Base-by-base conservation (phyloP, 2,113 vertebrate genomes). In the Oncorhynchus keta region DNA sequence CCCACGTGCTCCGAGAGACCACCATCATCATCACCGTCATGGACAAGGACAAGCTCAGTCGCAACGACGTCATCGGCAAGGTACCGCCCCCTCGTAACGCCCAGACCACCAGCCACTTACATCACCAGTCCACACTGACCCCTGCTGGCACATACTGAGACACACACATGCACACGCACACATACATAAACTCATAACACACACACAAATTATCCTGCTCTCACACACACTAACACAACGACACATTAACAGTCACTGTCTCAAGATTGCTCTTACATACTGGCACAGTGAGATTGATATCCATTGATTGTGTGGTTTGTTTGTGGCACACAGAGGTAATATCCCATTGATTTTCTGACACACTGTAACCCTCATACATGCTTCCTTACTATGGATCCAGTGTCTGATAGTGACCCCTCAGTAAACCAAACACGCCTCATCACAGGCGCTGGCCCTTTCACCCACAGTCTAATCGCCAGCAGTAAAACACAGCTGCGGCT, bases 11-110 rank as follows among this genome's bases (percentile, higher is more conserved):
- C 90, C 93, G 98, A 8, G 98, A 99, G 92, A 99, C 98, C 0
- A 99, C 98, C 89, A 99, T 99, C 82, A 94, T 99, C 92, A 98
- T 99, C 94, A 99, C 98, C 0, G 98, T 99, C 92, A 99, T 99
- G 97, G 97, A 99, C 92, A 99, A 99, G 93, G 97, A 99, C 93
- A 95, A 88, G 87, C 95, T 99, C 85, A 99, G 97, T 92, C 95
- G 97, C 85, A 99, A 99, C 18, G 97, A 99, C 4, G 97, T 99
- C 93, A 99, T 99, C 5, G 97, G 97, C 91, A 99, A 99, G 97
- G 97, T 99, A 39, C 39, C 12, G 5, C 9, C 65, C 65, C 11
- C 26, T n/a, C 12, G 9, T 45, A 45, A 45, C 2, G 1, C 39
- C 39, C 39, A 45, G 39, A 45, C 39, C 39, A 45, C 39, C 39